Percentiles rank a stretch among this genome's conserved stretches.
phyloP scores from a whole-genome alignment of 1,140 invertebrate species.

The Achatina immaculata region DNA sequence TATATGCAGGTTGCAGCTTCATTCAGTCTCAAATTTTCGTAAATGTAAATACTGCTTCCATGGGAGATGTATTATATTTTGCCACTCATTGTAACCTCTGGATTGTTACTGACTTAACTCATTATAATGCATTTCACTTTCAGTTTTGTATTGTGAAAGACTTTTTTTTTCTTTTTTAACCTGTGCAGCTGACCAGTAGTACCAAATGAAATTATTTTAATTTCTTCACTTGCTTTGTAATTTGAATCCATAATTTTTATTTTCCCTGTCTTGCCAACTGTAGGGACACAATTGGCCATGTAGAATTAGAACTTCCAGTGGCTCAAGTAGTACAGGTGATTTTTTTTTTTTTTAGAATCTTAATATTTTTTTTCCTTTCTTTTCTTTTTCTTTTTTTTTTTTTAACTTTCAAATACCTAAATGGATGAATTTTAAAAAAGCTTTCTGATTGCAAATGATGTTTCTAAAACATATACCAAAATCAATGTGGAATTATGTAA shows the following conservation, averaged over 20 bases:
- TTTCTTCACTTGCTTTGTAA: not conserved
- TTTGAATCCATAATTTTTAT: slow-evolving; percentile 9
- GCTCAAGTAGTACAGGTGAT: slow-evolving; percentile 95
- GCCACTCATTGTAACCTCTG: not conserved
- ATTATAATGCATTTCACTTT: not conserved
- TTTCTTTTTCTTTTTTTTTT: not conserved
- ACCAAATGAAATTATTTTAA: not conserved
- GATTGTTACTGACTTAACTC: not conserved
- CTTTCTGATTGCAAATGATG: too few species aligned
- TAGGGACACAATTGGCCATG: slow-evolving; percentile 89
- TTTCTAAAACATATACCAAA: too few species aligned
- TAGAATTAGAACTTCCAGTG: slow-evolving; percentile 97
- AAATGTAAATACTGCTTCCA: too few species aligned
- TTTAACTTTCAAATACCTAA: too few species aligned
- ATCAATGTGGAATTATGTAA: too few species aligned
- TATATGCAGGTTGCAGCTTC: too few species aligned
- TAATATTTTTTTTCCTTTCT: not conserved
- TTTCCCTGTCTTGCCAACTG: slow-evolving; percentile 20
- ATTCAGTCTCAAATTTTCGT: too few species aligned
- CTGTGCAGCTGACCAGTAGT: slow-evolving; percentile 3
- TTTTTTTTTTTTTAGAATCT: slow-evolving; percentile 2
- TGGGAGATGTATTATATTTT: too few species aligned
- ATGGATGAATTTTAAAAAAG: too few species aligned
- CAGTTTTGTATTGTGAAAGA: not conserved
- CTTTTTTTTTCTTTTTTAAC: too few species aligned